These are phyloP conservation scores for Euborellia annulipes DNA, from an alignment of 1,140 invertebrate species.

Conservation along the genomic window DNA sequence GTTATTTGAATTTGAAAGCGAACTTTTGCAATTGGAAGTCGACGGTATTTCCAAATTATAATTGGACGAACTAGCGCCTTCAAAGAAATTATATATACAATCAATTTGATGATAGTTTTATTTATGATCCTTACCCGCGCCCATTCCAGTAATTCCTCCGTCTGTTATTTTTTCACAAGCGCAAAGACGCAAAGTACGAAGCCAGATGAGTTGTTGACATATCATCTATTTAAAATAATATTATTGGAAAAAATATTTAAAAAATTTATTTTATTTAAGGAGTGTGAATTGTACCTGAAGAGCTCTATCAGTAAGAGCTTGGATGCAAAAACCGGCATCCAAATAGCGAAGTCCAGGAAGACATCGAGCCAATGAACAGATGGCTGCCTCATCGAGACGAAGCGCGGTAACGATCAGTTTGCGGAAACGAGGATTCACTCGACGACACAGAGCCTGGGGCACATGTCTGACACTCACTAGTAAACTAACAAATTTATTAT, in stretches of 20 bases:
- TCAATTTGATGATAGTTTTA: too few species aligned
- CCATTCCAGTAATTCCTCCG: slow-evolving; percentile 45
- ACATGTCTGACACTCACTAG: background rate
- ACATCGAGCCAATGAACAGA: slow-evolving; percentile 36
- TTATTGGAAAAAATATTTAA: slow-evolving; percentile 23
- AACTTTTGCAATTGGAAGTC: too few species aligned
- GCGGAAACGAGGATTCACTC: slow-evolving; percentile 21
- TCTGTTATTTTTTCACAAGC: slow-evolving; percentile 48
- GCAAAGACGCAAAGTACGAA: slow-evolving; percentile 41
- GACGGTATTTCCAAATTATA: too few species aligned
- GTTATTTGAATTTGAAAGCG: slow-evolving; percentile 10
- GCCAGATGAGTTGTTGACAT: slow-evolving; percentile 37
- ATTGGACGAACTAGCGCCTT: too few species aligned
- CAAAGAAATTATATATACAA: too few species aligned
- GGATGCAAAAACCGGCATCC: slow-evolving; percentile 48
- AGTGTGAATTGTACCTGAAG: background rate
- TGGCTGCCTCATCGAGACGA: slow-evolving; percentile 39
- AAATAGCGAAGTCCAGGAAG: slow-evolving; percentile 38
- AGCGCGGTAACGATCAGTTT: slow-evolving; percentile 43
- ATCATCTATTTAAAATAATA: slow-evolving; percentile 19
- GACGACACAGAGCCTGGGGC: slow-evolving; percentile 21
- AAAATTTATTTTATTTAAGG: background rate
- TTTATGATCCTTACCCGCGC: slow-evolving; percentile 5
- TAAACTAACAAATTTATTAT: slow-evolving; percentile 20
- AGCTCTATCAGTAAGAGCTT: slow-evolving; percentile 45